phyloP scores from a whole-genome alignment of 2,797 vertebrate genomes.

The Sebastes iracundus region DNA sequence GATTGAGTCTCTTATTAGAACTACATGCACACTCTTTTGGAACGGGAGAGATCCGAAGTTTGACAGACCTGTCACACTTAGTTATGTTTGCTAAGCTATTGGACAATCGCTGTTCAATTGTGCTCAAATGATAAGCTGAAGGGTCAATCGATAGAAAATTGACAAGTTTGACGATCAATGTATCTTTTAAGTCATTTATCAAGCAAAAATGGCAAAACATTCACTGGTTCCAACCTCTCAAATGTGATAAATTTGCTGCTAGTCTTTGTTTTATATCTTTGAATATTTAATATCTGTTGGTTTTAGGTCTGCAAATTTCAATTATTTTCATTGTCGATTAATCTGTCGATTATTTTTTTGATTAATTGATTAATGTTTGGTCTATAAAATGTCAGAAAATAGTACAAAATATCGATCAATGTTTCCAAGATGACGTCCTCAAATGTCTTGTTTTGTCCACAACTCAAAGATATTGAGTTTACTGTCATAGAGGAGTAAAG shows the following conservation, averaged over 20 bases:
- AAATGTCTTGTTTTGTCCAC: too few species aligned
- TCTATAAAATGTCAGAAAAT: too few species aligned
- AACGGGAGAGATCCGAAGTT: background rate
- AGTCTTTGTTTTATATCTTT: background rate
- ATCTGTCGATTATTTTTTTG: too few species aligned
- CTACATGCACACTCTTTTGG: background rate
- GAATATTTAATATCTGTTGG: background rate
- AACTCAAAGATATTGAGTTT: too few species aligned
- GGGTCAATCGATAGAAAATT: background rate
- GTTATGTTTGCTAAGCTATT: background rate
- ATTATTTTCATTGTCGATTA: too few species aligned
- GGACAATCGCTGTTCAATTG: background rate
- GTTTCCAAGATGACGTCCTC: too few species aligned
- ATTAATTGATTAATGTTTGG: too few species aligned
- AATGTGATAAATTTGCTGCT: background rate
- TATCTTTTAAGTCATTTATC: background rate
- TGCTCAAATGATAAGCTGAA: background rate
- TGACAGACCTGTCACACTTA: background rate
- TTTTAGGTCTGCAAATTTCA: background rate
- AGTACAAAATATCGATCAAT: too few species aligned
- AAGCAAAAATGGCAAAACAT: background rate
- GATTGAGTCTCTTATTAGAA: too few species aligned
- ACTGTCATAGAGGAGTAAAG: too few species aligned
- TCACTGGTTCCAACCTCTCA: background rate
- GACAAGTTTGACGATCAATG: background rate